Evolutionary conservation across 2,888 invertebrate species (phyloP).

Genomic region (Hyalella azteca): DNA sequence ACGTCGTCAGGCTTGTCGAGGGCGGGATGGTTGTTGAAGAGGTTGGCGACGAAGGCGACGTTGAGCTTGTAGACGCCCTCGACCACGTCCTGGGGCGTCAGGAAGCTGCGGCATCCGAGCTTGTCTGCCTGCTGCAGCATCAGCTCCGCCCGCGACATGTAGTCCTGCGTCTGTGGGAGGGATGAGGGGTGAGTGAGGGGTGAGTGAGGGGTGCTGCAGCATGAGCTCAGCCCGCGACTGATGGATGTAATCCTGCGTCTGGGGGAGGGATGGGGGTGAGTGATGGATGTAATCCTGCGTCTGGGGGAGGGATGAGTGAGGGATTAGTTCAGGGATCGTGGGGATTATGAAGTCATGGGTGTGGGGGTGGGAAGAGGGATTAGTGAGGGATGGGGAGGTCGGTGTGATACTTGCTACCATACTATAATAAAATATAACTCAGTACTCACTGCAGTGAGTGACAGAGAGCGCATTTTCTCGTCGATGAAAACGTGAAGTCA

Average conservation of each 20-base stretch:
- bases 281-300: neutral
- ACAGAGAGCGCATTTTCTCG: no score
- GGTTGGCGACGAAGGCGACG: constrained; percentile 97
- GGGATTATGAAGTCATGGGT: neutral
- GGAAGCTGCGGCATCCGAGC: constrained; percentile 93
- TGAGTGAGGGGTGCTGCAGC: neutral
- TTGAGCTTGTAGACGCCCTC: constrained; percentile 97
- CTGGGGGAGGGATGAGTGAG: neutral
- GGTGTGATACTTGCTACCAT: no score
- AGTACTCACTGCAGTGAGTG: no score
- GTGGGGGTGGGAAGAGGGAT: neutral
- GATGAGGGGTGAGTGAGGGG: neutral
- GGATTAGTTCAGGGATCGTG: neutral
- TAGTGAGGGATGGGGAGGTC: neutral
- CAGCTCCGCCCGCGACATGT: constrained; percentile 82
- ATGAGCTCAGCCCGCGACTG: neutral
- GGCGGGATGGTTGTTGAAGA: constrained; percentile 93
- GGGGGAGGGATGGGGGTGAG: neutral
- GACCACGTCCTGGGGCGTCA: constrained; percentile 93
- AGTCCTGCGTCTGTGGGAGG: constrained; percentile 71
- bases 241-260: neutral
- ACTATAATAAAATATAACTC: no score
- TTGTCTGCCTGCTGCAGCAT: constrained; percentile 98
- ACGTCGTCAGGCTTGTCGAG: constrained; percentile 77
- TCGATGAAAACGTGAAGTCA: no score